phyloP scores from a whole-genome alignment of 2,888 invertebrate species.

The Tenthredo livida region DNA sequence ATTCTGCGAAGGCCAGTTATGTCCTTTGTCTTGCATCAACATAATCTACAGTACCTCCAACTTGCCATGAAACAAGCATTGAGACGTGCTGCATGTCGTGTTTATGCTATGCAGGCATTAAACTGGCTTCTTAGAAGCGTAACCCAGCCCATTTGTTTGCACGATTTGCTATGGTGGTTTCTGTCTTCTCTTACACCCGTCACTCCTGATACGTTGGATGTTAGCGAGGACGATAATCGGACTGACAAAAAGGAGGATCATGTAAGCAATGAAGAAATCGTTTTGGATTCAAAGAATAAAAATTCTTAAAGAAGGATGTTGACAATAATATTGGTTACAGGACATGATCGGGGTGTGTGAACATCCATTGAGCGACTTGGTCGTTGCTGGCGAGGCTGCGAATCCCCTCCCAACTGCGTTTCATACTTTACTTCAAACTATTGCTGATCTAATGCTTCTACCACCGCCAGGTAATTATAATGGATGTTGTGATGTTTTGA shows the following conservation, averaged over 20 bases:
- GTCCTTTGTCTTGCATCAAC: constrained; percentile 91
- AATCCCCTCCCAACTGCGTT: constrained; percentile 87
- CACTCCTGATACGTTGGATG: constrained; percentile 72
- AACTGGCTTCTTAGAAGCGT: constrained; percentile 97
- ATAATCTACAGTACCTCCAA: constrained; percentile 91
- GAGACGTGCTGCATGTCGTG: constrained; percentile 88
- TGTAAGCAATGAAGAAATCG: constrained; percentile 64
- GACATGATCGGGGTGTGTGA: constrained; percentile 84
- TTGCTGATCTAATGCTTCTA: constrained; percentile 94
- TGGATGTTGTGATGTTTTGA: neutral
- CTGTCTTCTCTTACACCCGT: constrained; percentile 89
- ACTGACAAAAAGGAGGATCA: constrained; percentile 76
- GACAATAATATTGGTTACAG: constrained; percentile 68
- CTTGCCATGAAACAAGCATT: constrained; percentile 94
- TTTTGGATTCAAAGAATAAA: constrained; percentile 3
- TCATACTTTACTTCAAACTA: constrained; percentile 93
- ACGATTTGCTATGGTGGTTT: constrained; percentile 98
- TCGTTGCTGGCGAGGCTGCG: constrained; percentile 86
- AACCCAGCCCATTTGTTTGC: constrained; percentile 94
- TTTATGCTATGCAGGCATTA: constrained; percentile 95
- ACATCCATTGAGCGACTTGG: constrained; percentile 89
- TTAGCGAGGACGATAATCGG: constrained; percentile 80
- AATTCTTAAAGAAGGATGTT: constrained; percentile 45
- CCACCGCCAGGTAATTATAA: constrained; percentile 85
- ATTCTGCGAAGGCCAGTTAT: constrained; percentile 91